Evolutionary conservation across 2,797 vertebrate species (phyloP), one percentile per base, ranked within the genome.

Genomic region (Novumbra hubbsi): DNA sequence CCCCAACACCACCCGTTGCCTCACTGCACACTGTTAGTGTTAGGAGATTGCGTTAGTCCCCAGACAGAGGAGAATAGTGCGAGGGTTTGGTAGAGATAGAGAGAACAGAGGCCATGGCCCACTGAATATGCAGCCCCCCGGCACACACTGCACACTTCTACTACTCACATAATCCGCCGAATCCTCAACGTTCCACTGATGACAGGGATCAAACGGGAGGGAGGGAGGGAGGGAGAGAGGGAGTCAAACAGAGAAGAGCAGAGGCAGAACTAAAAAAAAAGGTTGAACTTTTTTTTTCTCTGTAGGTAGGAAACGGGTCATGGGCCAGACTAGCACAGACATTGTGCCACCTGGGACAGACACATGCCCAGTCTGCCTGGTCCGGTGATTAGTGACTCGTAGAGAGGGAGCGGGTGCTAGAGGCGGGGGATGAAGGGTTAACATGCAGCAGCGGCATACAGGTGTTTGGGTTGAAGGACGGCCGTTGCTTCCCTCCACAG

Each of bases 161-260:
- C 92, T 96, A 95, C 95, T 96, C 95, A 95, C 95, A 80, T 96
- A 93, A 86, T 96, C 94, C 74, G 92, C 90, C 85, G 94, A 91
- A 89, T 96, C 95, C 92, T 96, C 94, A 91, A 91, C 88, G 91
- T 83, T 95, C 95, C 94, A 95, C 95, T 96, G 95, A 95, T 1
- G 77, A 85, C 85, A 89, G 81, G 93, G 88, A 91, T 21, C 21
- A 69, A 45, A 49, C 15, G 38, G 65, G 65, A n/a, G 32, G 65
- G 65, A 38, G 34, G 34, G 32, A 5, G 5, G 34, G 34, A 6
- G 64, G 64, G 64, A 38, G 64, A 78, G 76, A 86, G 75, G 84
- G 76, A 83, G 85, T 60, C 55, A 60, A 78, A 64, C 77, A 78
- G 84, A 62, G 80, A 66, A 78, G 73, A 74, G 49, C 24, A 49